Base-by-base conservation (phyloP, 2,888 invertebrate species). In the Dynastes grantii region DNA sequence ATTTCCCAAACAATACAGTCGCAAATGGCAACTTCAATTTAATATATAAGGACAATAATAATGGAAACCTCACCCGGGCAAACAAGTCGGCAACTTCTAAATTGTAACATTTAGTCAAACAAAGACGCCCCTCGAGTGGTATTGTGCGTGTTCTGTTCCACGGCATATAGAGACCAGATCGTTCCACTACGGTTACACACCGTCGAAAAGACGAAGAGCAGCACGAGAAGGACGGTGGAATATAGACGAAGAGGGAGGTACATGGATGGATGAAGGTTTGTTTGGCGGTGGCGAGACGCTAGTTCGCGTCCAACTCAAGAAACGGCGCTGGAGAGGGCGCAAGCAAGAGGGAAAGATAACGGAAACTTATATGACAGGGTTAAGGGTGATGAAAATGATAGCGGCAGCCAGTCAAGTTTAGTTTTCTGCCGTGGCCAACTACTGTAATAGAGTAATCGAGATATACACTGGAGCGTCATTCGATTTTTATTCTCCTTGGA, bases 351-450 rank as follows among this genome's bases (percentile, higher is more conserved):
- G 77, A 70, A 40, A 79, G 79, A 79, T 79, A 79, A 79, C 79
- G 77, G 79, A 88, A 88, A 89, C 89, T 89, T 89, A 88, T 89
- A 89, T 88, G 88, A 88, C 89, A 88, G 88, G 89, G 88, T 88
- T 88, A 88, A 88, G 88, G 88, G 88, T 88, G 88, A 87, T 87
- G 88, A 88, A 88, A 88, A 88, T 87, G 88, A 88, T 88, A 88
- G 88, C 87, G 67, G 78, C 70, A 58, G 73, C 58, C 73, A 76
- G 78, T 77, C 79, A 77, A 80, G 80, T 78, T 80, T 80, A 75
- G 80, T 78, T 77, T 79, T 79, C 63, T 77, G 76, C 45, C 58
- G 45, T 64, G 61, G 73, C 64, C 71, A 53, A 73, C 63, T 67
- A 78, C 78, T 77, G 76, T 80, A 80, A 80, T 80, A 78, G 61